phyloP scores from a whole-genome alignment of 1,140 invertebrate species.

The Andrena cerasifolii region DNA sequence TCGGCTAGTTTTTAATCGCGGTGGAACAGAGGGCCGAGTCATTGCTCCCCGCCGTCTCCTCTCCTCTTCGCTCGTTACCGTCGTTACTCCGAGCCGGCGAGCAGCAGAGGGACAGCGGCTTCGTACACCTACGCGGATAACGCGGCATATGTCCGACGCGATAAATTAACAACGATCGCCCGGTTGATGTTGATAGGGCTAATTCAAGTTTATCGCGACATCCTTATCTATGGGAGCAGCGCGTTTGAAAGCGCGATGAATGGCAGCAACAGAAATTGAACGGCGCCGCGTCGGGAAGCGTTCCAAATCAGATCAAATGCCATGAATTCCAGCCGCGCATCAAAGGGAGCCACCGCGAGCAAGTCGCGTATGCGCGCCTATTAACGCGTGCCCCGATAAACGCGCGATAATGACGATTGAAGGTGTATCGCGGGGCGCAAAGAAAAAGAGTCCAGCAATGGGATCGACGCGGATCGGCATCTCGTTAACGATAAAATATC shows the following conservation, averaged over 20 bases:
- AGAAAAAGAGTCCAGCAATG: not conserved
- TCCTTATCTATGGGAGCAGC: constrained; percentile 10
- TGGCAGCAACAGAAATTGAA: constrained; percentile 34
- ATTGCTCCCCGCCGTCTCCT: not conserved
- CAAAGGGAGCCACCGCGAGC: not conserved
- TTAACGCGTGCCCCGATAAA: constrained; percentile 18
- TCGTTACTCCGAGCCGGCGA: not conserved
- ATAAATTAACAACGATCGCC: constrained; percentile 43
- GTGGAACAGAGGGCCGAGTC: not conserved
- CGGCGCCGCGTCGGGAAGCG: constrained; percentile 22
- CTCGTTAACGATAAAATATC: constrained; percentile 35
- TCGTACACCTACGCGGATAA: not conserved
- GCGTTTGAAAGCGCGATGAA: constrained; percentile 25
- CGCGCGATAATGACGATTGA: constrained; percentile 28
- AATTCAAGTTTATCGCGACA: constrained; percentile 45
- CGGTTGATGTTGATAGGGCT: constrained; percentile 32
- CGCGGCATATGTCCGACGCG: not conserved
- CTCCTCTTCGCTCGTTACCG: not conserved
- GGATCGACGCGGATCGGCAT: not conserved
- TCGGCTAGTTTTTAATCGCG: constrained; percentile 4
- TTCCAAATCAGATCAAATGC: constrained; percentile 45
- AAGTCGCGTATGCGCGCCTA: not conserved
- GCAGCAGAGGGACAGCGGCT: too few species aligned
- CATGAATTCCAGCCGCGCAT: constrained; percentile 28
- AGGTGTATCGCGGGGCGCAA: not conserved